Percentiles rank a stretch among this genome's conserved stretches.
phyloP scores from a whole-genome alignment of 2,797 vertebrate genomes.

The Pangasius mekongensis region DNA sequence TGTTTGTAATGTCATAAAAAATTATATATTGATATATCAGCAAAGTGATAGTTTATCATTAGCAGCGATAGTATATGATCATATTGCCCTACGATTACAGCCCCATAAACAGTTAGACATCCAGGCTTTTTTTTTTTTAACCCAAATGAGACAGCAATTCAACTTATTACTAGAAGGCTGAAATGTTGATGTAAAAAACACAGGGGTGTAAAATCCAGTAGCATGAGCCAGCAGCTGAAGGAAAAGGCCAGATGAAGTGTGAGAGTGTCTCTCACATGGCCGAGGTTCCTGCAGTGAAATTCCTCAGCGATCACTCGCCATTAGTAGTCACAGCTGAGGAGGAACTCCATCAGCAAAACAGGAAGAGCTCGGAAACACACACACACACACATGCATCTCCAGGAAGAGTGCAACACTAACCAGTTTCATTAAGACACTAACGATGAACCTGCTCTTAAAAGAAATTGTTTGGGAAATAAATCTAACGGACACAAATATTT shows the following conservation, averaged over 20 bases:
- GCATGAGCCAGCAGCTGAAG: neutral
- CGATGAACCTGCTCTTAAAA: neutral
- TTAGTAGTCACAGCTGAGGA: constrained; percentile 25
- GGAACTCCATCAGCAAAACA: constrained; percentile 26
- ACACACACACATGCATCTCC: neutral
- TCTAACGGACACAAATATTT: neutral
- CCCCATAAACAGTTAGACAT: neutral
- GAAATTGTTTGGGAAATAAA: neutral
- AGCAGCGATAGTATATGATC: neutral
- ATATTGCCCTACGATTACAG: neutral
- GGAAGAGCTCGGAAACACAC: constrained; percentile 20
- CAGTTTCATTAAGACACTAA: neutral
- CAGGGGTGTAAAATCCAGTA: neutral
- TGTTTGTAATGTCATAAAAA: neutral
- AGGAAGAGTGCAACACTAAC: neutral
- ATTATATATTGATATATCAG: no score
- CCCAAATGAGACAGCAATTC: neutral
- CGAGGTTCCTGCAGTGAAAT: constrained; percentile 26
- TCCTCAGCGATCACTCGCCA: constrained; percentile 16
- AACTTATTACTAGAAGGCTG: neutral
- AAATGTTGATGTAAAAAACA: neutral
- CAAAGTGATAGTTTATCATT: neutral
- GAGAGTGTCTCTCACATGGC: neutral
- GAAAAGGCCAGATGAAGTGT: constrained; percentile 7
- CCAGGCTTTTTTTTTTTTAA: no score